Base-by-base conservation (phyloP, 2,113 vertebrate species). In the Isurus oxyrinchus region DNA sequence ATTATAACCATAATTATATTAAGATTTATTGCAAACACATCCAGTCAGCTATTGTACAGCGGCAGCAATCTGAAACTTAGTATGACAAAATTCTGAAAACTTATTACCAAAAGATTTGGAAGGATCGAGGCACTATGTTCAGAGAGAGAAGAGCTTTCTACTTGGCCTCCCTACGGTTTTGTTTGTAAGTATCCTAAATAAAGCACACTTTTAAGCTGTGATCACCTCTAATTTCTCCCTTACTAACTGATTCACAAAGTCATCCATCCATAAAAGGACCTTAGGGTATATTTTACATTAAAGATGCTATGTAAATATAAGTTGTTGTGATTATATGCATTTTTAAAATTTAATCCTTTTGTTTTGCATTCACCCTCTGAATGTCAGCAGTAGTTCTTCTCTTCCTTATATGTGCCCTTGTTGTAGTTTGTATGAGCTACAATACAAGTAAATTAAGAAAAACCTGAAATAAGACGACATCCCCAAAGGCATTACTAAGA, bases 401-500 rank as follows among this genome's bases (percentile, higher is more conserved):
- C 66, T 16, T 4, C n/a, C 5, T 91, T 59, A 61, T 61, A 59
- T 59, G 35, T 93, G 5, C 31, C 57, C 11, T 16, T 93, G 25
- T 4, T 40, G 59, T 21, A 49, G 40, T 49, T 66, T 95, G 40
- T 2, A 27, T 66, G 40, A 95, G 93, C n/a, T 27, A 19, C 10
- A 53, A 72, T 27, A 49, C 11, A 53, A 86, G n/a, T 94, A 94
- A 94, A 44, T 79, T 55, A 40, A 88, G 31, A 91, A 53, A 95
- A 95, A 99, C 99, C 99, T 99, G 99, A 97, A 99, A 99, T 67
- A 99, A 98, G 97, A 99, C 99, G 97, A 99, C 99, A 44, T 99
- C 99, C 25, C 99, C 99, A 1, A 99, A 99, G 59, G 98, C 98
- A 97, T 99, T 99, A 98, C 99, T 99, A 96, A 99, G 98, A 97